These are phyloP conservation scores for Sialis lutaria DNA, from an alignment of 2,888 invertebrate species.

Conservation along the genomic window DNA sequence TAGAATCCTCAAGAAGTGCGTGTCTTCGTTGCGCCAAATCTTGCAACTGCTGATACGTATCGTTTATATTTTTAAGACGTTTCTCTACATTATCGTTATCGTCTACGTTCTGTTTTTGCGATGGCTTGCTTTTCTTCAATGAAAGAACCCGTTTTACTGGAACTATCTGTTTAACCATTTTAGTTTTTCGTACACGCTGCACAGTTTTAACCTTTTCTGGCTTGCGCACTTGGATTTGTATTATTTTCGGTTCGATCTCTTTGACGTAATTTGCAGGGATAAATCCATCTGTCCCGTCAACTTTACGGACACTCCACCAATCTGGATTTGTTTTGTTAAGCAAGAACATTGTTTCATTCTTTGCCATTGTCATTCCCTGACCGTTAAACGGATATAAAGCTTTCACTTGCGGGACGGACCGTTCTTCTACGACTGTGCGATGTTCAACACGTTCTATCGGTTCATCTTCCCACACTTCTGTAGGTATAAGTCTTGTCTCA, in stretches of 20 bases:
- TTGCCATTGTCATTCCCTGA: constrained; percentile 79
- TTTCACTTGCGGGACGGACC: constrained; percentile 72
- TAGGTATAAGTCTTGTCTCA: constrained; percentile 67
- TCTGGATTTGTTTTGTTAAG: constrained; percentile 91
- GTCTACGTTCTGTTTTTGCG: constrained; percentile 22
- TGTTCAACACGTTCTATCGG: constrained; percentile 71
- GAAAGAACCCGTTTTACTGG: constrained; percentile 50
- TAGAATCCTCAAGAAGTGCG: constrained; percentile 77
- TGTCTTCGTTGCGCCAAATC: constrained; percentile 65
- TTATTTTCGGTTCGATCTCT: constrained; percentile 76
- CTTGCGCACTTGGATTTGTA: constrained; percentile 66
- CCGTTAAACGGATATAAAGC: constrained; percentile 82
- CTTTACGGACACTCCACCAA: constrained; percentile 95
- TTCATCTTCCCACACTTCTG: constrained; percentile 88
- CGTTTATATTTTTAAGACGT: constrained; percentile 60
- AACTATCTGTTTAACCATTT: constrained; percentile 71
- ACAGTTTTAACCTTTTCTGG: constrained; percentile 70
- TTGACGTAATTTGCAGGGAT: constrained; percentile 95
- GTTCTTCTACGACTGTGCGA: constrained; percentile 71
- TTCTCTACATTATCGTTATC: constrained; percentile 68
- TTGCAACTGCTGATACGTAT: constrained; percentile 64
- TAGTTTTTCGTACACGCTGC: constrained; percentile 78
- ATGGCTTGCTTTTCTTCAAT: constrained; percentile 23
- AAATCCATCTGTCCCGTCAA: constrained; percentile 85
- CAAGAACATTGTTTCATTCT: constrained; percentile 84